These are phyloP conservation scores for Margarornis squamiger DNA, from an alignment of 2,797 vertebrate genomes.

Conservation along the genomic window DNA sequence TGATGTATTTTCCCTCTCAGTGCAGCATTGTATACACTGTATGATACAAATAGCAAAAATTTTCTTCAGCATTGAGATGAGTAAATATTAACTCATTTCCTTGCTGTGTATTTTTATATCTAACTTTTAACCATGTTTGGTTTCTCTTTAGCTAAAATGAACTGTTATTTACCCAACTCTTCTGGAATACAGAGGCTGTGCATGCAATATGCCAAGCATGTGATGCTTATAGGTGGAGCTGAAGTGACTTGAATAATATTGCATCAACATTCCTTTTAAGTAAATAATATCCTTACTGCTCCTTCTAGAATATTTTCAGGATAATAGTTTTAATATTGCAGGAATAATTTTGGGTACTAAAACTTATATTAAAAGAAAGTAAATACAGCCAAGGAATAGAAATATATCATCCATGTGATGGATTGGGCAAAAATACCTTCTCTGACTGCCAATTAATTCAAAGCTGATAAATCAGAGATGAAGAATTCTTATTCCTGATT, in stretches of 20 bases:
- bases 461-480: neutral
- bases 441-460: neutral
- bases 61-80: neutral
- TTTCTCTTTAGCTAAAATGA: neutral
- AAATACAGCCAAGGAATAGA: neutral
- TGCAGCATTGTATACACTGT: neutral
- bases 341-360: neutral
- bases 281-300: neutral
- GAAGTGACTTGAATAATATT: neutral
- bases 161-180: neutral
- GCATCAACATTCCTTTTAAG: neutral
- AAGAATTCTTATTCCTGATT: neutral
- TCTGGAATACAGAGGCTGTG: neutral
- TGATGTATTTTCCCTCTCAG: neutral
- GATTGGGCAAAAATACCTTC: neutral
- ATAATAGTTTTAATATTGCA: neutral
- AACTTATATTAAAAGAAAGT: neutral
- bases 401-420: neutral
- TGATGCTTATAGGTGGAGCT: neutral
- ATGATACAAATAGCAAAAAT: neutral
- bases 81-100: neutral
- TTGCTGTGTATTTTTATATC: neutral
- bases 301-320: neutral
- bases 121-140: neutral
- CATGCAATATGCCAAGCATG: neutral